phyloP scores from a whole-genome alignment of 2,797 vertebrate species.

The Enteromius trimaculatus region DNA sequence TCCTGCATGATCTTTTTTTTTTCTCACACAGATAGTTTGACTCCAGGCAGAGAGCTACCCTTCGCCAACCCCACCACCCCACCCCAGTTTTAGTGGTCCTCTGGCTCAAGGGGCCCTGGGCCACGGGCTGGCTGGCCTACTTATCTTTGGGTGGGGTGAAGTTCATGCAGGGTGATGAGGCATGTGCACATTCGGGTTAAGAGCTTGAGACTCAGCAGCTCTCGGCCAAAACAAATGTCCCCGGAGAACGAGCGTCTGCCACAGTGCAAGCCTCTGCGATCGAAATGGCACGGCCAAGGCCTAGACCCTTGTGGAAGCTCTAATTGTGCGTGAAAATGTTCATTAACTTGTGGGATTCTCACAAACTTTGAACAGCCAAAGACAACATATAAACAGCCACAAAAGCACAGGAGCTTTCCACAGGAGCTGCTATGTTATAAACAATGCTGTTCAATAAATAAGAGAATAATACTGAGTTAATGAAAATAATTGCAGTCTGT shows the following conservation, averaged over 20 bases:
- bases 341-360: conserved; percentile 63
- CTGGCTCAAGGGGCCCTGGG: conserved; percentile 59
- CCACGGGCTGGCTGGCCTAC: conserved; percentile 58
- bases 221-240: conserved; percentile 61
- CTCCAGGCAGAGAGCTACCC: conserved; percentile 48
- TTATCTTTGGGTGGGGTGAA: conserved; percentile 54
- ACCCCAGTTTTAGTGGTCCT: conserved; percentile 38
- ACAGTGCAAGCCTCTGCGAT: conserved; percentile 46
- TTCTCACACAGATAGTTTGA: conserved; percentile 36
- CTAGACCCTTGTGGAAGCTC: conserved; percentile 56
- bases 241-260: conserved; percentile 50
- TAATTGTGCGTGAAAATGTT: conserved; percentile 68
- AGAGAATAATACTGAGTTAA: background rate
- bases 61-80: conserved; percentile 32
- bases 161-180: conserved; percentile 62
- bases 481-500: background rate
- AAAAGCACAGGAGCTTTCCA: conserved; percentile 21
- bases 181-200: conserved; percentile 64
- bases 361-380: conserved; percentile 50
- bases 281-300: conserved; percentile 51
- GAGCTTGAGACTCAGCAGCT: conserved; percentile 53
- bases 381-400: conserved; percentile 51
- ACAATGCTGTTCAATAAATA: background rate
- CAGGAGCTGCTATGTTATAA: background rate
- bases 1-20: conserved; percentile 45